A percentile compares a stretch with the other conserved stretches of the same genome.
Evolutionary conservation across 2,113 vertebrate genomes (phyloP).

Genomic region (Tupaia tana): DNA sequence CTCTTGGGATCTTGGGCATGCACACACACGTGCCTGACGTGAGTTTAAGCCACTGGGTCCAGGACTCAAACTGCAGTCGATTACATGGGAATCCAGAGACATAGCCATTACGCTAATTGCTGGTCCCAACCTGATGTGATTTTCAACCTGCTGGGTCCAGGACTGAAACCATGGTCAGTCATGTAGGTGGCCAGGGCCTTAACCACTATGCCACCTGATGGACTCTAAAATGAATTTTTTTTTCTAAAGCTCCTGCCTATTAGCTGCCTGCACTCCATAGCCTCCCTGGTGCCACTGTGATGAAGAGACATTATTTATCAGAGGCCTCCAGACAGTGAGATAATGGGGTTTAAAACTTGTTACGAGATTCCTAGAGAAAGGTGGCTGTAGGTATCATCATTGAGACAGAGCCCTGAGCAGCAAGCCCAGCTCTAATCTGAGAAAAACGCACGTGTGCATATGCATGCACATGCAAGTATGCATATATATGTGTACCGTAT

Average conservation of each 20-base stretch:
- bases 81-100: too few relatives aligned
- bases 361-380: conserved; percentile 9
- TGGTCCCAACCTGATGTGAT: too few relatives aligned
- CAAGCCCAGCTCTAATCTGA: neutral
- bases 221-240: too few relatives aligned
- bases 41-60: too few relatives aligned
- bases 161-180: too few relatives aligned
- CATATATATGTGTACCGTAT: neutral
- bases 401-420: neutral
- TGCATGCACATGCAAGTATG: neutral
- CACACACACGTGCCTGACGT: too few relatives aligned
- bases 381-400: neutral
- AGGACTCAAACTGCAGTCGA: too few relatives aligned
- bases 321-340: neutral
- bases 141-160: too few relatives aligned
- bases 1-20: too few relatives aligned
- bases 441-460: neutral
- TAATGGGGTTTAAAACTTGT: conserved; percentile 1
- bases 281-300: neutral
- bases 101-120: too few relatives aligned
- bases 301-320: neutral
- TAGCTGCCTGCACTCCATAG: neutral
- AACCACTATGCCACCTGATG: too few relatives aligned
- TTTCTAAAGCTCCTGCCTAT: neutral
- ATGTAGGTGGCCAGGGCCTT: too few relatives aligned